A percentile compares a stretch with the other conserved stretches of the same genome.
Evolutionary conservation across 2,888 invertebrate species (phyloP).

Genomic region (Melanophora roralis): DNA sequence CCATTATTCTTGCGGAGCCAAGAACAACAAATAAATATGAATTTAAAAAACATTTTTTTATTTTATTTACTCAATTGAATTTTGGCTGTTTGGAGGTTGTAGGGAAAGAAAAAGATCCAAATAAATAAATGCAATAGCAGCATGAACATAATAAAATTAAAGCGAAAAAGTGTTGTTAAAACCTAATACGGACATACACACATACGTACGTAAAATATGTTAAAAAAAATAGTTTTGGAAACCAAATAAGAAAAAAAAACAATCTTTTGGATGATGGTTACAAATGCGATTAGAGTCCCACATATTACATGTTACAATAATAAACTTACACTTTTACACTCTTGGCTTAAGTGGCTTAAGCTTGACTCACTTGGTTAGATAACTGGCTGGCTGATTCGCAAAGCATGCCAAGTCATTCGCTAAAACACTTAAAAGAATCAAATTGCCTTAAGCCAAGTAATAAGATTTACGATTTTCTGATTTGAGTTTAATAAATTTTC

Average conservation of each 20-base stretch:
- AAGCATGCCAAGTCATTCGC: slow-evolving; percentile 50
- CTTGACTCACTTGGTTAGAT: slow-evolving; percentile 30
- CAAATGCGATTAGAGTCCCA: background rate
- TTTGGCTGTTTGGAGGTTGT: slow-evolving; percentile 60
- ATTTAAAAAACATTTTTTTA: slow-evolving; percentile 61
- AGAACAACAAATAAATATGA: slow-evolving; percentile 46
- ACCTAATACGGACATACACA: background rate
- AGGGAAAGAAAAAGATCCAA: slow-evolving; percentile 60
- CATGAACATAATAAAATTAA: slow-evolving; percentile 29
- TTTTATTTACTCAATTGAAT: slow-evolving; percentile 73
- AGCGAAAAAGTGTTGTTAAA: slow-evolving; percentile 17
- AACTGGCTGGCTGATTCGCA: slow-evolving; percentile 15
- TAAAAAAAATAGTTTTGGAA: slow-evolving; percentile 3
- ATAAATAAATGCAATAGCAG: slow-evolving; percentile 21
- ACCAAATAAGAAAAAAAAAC: slow-evolving; percentile 15
- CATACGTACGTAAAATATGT: slow-evolving; percentile 23
- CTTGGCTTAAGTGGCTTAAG: slow-evolving; percentile 40
- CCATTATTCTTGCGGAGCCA: slow-evolving; percentile 31
- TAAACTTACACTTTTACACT: background rate
- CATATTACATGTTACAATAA: slow-evolving; percentile 6
- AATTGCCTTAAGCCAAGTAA: slow-evolving; percentile 66
- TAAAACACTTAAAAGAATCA: slow-evolving; percentile 57
- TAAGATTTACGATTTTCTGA: slow-evolving; percentile 71
- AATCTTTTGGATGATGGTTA: slow-evolving; percentile 35
- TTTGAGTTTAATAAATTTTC: slow-evolving; percentile 71